These are phyloP conservation scores for Coelinius sp. DNA, from an alignment of 2,888 invertebrate species.

Conservation along the genomic window DNA sequence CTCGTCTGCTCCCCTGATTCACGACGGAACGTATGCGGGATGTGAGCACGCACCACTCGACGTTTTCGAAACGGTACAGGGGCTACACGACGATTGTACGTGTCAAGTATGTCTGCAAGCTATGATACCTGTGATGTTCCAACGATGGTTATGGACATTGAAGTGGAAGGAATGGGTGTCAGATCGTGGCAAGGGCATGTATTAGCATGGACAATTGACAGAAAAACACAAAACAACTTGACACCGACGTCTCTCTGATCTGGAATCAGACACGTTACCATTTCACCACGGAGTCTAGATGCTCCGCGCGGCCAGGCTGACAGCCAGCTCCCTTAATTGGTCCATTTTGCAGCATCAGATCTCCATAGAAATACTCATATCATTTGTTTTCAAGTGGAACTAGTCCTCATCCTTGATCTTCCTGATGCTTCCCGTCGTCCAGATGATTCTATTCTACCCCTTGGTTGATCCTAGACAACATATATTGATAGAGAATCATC, in stretches of 20 bases:
- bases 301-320: not conserved
- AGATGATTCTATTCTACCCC: not conserved
- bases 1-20: slow-evolving; percentile 59
- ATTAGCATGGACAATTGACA: not conserved
- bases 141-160: not conserved
- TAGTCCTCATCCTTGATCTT: not conserved
- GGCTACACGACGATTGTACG: slow-evolving; percentile 21
- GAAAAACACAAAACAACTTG: slow-evolving; percentile 65
- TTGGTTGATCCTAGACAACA: not conserved
- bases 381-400: not conserved
- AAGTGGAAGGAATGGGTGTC: not conserved
- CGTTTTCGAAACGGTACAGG: slow-evolving; percentile 30
- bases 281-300: slow-evolving; percentile 91
- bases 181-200: not conserved
- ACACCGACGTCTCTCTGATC: slow-evolving; percentile 98
- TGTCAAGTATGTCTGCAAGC: not conserved
- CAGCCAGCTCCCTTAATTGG: not conserved
- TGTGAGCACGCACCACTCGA: slow-evolving; percentile 64
- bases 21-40: slow-evolving; percentile 64
- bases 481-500: slow-evolving; percentile 24
- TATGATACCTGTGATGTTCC: not conserved
- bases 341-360: not conserved
- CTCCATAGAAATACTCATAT: not conserved
- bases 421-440: not conserved
- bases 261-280: slow-evolving; percentile 98